Conservation (phyloP, 2,888 invertebrate species). For the Parnassius mnemosyne region DNA sequence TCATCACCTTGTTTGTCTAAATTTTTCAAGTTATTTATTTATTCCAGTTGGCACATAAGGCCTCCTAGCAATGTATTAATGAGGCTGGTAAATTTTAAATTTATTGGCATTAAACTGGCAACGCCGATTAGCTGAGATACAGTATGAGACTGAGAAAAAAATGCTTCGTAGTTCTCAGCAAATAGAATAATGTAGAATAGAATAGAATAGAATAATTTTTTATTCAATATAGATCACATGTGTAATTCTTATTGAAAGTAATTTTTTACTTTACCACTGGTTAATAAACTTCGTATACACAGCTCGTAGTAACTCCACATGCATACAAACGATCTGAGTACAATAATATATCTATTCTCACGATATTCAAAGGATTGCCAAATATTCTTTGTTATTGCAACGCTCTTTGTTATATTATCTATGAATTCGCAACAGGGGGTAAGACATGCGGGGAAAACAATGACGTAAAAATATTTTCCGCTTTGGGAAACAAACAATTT, state of each 20-base stretch:
- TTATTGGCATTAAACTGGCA: too few relatives aligned
- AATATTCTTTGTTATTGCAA: slow-evolving; percentile 55
- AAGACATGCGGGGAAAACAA: slow-evolving; percentile 36
- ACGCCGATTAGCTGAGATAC: not conserved
- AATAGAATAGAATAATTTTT: too few relatives aligned
- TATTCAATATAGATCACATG: too few relatives aligned
- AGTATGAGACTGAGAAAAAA: not conserved
- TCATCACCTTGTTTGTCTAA: too few relatives aligned
- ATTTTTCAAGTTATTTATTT: too few relatives aligned
- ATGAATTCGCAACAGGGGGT: slow-evolving; percentile 37
- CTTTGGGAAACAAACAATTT: slow-evolving; percentile 27
- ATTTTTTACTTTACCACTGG: too few relatives aligned
- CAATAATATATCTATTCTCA: slow-evolving; percentile 58
- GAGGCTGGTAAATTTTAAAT: too few relatives aligned
- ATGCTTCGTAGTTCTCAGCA: not conserved
- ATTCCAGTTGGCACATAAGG: too few relatives aligned
- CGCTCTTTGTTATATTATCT: slow-evolving; percentile 29
- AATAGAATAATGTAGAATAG: too few relatives aligned
- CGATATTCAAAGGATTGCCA: slow-evolving; percentile 55
- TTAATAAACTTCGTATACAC: not conserved
- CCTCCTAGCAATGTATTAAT: not conserved
- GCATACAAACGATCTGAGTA: slow-evolving; percentile 38
- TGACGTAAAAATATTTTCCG: slow-evolving; percentile 23
- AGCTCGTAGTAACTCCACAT: slow-evolving; percentile 26
- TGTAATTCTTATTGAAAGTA: too few relatives aligned